A percentile compares a stretch with the other conserved stretches of the same genome.
These are phyloP conservation scores for Charanyca ferruginea DNA, from an alignment of 2,888 invertebrate genomes.

Conservation along the genomic window DNA sequence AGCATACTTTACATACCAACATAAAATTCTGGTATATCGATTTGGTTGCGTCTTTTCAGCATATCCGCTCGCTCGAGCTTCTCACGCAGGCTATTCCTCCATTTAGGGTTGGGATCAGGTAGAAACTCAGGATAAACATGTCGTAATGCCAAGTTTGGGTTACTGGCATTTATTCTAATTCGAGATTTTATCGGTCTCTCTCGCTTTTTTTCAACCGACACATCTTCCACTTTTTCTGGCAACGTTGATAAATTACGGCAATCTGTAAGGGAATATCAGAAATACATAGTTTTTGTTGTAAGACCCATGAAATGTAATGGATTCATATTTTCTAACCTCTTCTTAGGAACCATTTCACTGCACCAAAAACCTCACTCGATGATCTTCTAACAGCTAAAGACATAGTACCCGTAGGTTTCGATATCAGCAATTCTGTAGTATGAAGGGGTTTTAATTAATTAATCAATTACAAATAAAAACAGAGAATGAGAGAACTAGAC, in stretches of 20 bases:
- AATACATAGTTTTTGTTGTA: background rate
- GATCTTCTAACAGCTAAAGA: slow-evolving; percentile 78
- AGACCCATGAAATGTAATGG: background rate
- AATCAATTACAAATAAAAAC: slow-evolving; percentile 27
- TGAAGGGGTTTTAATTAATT: background rate
- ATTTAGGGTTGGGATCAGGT: slow-evolving; percentile 95
- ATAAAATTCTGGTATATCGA: slow-evolving; percentile 99
- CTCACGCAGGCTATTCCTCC: slow-evolving; percentile 95
- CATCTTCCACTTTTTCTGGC: slow-evolving; percentile 74
- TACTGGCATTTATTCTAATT: slow-evolving; percentile 67
- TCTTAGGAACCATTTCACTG: slow-evolving; percentile 81
- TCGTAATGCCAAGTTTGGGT: slow-evolving; percentile 91
- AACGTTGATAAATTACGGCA: slow-evolving; percentile 77
- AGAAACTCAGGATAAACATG: slow-evolving; percentile 97
- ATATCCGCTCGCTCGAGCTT: slow-evolving; percentile 98
- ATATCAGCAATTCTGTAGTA: background rate
- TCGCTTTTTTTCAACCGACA: slow-evolving; percentile 19
- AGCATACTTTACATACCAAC: slow-evolving; percentile 96
- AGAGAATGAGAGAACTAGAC: background rate
- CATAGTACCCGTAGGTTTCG: slow-evolving; percentile 67
- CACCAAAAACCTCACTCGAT: slow-evolving; percentile 71
- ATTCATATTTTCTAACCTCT: slow-evolving; percentile 79
- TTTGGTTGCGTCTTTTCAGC: slow-evolving; percentile 94
- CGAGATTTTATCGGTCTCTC: slow-evolving; percentile 53
- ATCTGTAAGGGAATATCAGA: slow-evolving; percentile 70